A percentile compares a stretch with the other conserved stretches of the same genome.
Evolutionary conservation across 2,113 vertebrate genomes (phyloP).

Genomic region (Machaerirhynchus nigripectus): DNA sequence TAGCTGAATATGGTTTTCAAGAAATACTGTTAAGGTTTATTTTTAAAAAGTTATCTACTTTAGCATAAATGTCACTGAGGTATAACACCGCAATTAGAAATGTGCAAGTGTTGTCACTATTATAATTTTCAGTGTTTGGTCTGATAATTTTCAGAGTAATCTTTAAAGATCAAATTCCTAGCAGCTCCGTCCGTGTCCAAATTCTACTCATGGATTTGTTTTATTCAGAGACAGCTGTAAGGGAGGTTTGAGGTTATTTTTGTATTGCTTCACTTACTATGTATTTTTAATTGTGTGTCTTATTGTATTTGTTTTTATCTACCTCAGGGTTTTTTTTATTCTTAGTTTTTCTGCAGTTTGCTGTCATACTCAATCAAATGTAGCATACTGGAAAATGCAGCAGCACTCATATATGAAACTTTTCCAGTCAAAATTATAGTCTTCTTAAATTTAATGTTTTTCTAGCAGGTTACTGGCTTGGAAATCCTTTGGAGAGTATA

Average conservation of each 20-base stretch:
- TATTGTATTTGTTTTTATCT: neutral
- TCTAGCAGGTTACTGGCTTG: neutral
- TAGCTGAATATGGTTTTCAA: neutral
- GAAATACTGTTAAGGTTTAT: neutral
- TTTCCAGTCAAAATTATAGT: neutral
- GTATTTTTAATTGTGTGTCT: neutral
- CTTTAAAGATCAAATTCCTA: neutral
- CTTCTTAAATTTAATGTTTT: neutral
- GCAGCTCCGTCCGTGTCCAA: accelerated
- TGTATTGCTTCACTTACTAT: neutral
- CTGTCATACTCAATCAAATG: neutral
- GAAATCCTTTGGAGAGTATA: neutral
- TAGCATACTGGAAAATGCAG: neutral
- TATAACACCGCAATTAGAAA: neutral
- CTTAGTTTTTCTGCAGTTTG: neutral
- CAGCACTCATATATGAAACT: neutral
- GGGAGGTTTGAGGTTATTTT: neutral
- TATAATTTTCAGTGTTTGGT: neutral
- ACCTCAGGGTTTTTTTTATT: neutral
- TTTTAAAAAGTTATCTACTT: neutral
- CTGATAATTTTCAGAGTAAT: neutral
- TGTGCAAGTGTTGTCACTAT: neutral
- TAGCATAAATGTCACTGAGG: neutral
- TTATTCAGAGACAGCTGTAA: neutral
- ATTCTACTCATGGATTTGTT: neutral